These are phyloP conservation scores for Eptatretus atami DNA, from an alignment of 2,797 vertebrate genomes.

Conservation along the genomic window DNA sequence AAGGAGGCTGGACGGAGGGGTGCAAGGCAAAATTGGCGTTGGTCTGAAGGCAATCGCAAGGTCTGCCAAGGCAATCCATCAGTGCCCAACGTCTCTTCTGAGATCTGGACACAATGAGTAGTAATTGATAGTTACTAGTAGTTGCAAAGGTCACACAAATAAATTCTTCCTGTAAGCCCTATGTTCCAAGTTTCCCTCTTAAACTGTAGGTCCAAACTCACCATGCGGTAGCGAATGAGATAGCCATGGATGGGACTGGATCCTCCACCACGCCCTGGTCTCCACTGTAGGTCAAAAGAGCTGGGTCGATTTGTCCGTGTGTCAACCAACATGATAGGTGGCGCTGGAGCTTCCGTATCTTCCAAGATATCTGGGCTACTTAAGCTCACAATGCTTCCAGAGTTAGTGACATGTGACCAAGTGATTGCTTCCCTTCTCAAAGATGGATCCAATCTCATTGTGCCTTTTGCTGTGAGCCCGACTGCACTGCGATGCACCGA, in stretches of 20 bases:
- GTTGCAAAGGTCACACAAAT: neutral
- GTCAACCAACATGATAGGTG: conserved; percentile 65
- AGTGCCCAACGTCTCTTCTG: neutral
- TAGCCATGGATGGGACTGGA: conserved; percentile 44
- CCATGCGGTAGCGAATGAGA: conserved; percentile 76
- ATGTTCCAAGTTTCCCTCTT: no score
- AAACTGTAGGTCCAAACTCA: neutral
- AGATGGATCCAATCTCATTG: no score
- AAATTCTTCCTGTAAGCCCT: neutral
- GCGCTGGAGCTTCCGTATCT: conserved; percentile 30
- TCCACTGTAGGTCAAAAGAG: conserved; percentile 69
- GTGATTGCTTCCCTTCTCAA: no score
- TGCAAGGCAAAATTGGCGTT: conserved; percentile 40
- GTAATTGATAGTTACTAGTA: conserved; percentile 8
- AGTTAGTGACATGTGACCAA: no score
- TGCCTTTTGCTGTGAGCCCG: no score
- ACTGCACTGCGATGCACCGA: no score
- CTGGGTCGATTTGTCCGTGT: conserved; percentile 63
- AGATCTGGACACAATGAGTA: no score
- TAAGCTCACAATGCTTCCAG: no score
- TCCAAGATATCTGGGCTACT: conserved; percentile 10
- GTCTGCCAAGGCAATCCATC: conserved; percentile 23
- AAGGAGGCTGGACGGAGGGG: conserved; percentile 59
- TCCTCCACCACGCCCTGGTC: conserved; percentile 36
- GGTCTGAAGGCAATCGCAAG: conserved; percentile 32